These are phyloP conservation scores for Sinopyrophorus schimmeli DNA, from an alignment of 2,888 invertebrate species.

Conservation along the genomic window DNA sequence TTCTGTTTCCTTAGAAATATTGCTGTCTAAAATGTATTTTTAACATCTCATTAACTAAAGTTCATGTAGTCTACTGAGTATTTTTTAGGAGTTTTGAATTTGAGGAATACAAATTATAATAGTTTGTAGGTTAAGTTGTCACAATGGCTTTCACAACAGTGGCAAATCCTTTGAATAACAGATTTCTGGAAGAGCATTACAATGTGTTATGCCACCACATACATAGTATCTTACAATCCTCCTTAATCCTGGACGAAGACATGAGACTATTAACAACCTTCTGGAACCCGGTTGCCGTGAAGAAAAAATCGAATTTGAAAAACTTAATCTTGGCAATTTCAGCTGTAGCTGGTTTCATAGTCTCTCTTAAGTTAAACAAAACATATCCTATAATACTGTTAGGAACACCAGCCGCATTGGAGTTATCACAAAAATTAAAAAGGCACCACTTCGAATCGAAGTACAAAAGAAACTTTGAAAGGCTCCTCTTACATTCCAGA, in stretches of 20 bases:
- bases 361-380: slow-evolving; percentile 6
- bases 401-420: slow-evolving; percentile 3
- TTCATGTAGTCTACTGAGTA: too few species aligned
- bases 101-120: too few species aligned
- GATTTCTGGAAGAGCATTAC: slow-evolving; percentile 14
- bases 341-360: slow-evolving; percentile 5
- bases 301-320: not conserved
- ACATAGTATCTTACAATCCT: slow-evolving; percentile 18
- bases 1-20: too few species aligned
- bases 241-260: slow-evolving; percentile 22
- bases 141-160: not conserved
- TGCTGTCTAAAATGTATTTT: not conserved
- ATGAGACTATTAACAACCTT: slow-evolving; percentile 13
- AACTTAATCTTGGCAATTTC: not conserved
- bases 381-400: slow-evolving; percentile 11
- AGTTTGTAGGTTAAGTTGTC: slow-evolving; percentile 1
- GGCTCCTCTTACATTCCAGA: not conserved
- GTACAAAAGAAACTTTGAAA: slow-evolving; percentile 17
- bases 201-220: slow-evolving; percentile 19
- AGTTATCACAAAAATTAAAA: not conserved
- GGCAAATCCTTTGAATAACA: slow-evolving; percentile 1
- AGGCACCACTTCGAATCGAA: not conserved
- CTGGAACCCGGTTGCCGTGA: slow-evolving; percentile 8
- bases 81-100: too few species aligned
- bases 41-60: not conserved